Base-by-base conservation (phyloP, 2,888 invertebrate genomes). In the Nezara viridula region DNA sequence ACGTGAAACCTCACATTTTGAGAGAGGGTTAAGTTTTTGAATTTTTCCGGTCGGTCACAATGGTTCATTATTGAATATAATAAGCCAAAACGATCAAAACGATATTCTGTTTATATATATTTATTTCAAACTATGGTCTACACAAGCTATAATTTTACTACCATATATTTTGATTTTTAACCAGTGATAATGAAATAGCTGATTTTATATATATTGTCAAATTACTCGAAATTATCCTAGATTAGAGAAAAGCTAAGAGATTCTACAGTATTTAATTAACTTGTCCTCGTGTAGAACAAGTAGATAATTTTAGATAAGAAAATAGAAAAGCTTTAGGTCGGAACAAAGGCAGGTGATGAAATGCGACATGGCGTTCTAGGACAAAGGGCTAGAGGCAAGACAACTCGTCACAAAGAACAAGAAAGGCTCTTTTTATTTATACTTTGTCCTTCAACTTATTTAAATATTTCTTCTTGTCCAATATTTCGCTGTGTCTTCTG, bases 401-500 rank as follows among this genome's bases (percentile, higher is more conserved):
- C 14, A 32, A 60, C 27, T 14, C 27, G 6, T 27, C 60, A 60
- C 60, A 60, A 60, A 60, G 60, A 5, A 60, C 27, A 1, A 27
- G 27, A 1, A 21, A 32, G 27, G 3, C 14, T 32, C 32, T 16
- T 32, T 55, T 60, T 60, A 32, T 60, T 60, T 27, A 14, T 32
- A 60, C 60, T 60, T 27, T 60, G 60, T 60, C 27, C 60, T 60
- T 60, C 60, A 60, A 60, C 60, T 60, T 27, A 60, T 60, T 60
- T 60, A 60, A 60, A 60, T 60, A 12, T 32, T 60, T 32, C 6
- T 32, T 27, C 60, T 60, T 60, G 60, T 60, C 27, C 12, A 60
- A 60, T 60, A 60, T 60, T 32, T 60, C 60, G 2, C 4, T 16
- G 60, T 60, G 32, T 60, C 60, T 60, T 60, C 14, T 16, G 6